Percentiles rank a stretch among this genome's conserved stretches.
Evolutionary conservation across 2,797 vertebrate genomes (phyloP).

Genomic region (Clamator glandarius): DNA sequence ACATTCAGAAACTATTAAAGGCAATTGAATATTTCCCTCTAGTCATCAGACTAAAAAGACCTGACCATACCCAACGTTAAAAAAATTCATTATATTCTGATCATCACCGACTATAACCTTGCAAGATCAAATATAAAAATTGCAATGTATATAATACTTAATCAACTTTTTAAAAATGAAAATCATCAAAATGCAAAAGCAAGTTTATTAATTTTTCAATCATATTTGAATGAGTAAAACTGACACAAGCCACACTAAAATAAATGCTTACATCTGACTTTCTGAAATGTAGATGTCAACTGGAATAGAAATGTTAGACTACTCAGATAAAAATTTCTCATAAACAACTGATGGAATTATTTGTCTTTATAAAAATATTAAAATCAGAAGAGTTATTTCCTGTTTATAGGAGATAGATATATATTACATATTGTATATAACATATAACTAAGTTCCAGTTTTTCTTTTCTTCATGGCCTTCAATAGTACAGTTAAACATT

Average conservation of each 20-base stretch:
- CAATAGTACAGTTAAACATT: background rate
- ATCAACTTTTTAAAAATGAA: background rate
- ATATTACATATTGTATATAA: background rate
- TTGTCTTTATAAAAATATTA: background rate
- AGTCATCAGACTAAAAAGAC: background rate
- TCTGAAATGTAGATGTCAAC: background rate
- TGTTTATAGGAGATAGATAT: background rate
- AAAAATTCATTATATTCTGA: background rate
- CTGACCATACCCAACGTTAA: background rate
- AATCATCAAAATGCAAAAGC: background rate
- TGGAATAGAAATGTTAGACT: background rate
- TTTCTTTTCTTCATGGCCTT: background rate
- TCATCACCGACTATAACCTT: background rate
- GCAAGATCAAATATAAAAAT: background rate
- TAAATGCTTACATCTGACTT: background rate
- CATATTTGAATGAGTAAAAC: background rate
- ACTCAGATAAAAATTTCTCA: background rate
- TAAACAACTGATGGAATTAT: background rate
- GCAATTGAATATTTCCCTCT: background rate
- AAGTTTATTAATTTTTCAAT: background rate
- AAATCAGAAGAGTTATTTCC: background rate
- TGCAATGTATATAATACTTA: background rate
- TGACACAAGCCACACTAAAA: background rate
- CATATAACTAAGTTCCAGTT: background rate
- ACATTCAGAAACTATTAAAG: background rate